Evolutionary conservation across 2,797 vertebrate species (phyloP), one percentile per base, ranked within the genome.

Genomic region (Mallotus villosus): DNA sequence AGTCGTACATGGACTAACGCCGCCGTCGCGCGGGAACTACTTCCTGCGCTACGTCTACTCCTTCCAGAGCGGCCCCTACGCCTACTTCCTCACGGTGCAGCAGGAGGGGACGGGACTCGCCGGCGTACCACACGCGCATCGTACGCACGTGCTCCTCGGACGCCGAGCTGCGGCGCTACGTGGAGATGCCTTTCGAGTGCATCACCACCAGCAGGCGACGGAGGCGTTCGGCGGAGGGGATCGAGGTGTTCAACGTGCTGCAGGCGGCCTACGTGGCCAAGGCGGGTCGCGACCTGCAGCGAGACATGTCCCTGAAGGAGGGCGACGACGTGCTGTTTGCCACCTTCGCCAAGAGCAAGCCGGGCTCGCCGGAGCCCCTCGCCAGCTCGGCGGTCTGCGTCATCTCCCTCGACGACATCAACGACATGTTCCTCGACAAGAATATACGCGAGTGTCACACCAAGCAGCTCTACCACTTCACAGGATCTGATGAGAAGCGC

Each of bases 101-200:
- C 90, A 77, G 81, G 96, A 97, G 86, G n/a, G 93, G 91, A 79
- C 80, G 89, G 0, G 84, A 93, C 67, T 95, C 96, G 0, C 92
- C 89, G 1, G 87, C 93, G 84, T 98, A 95, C 88, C 98, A 99
- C 90, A 98, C 96, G 0, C 94, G 97, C 77, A 96, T 99, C 57
- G 93, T 97, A 49, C 93, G 98, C 55, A 96, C 96, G 91, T 99
- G 97, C 84, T 94, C 95, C 64, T 89, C 92, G 0, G 97, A 99
- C 86, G 90, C 91, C 0, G 93, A 91, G 63, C 91, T 99, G 77
- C 94, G 94, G 41, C 97, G 96, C 22, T 99, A 99, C 46, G 94
- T 97, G 85, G 98, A 99, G 92, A 96, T 99, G 95, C 97, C 97
- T 11, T 93, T 99, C 0, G 95, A 97, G 63, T 99, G 98, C 83